Conservation (phyloP, 2,888 invertebrate species). For the Pseudanteris insignis region DNA sequence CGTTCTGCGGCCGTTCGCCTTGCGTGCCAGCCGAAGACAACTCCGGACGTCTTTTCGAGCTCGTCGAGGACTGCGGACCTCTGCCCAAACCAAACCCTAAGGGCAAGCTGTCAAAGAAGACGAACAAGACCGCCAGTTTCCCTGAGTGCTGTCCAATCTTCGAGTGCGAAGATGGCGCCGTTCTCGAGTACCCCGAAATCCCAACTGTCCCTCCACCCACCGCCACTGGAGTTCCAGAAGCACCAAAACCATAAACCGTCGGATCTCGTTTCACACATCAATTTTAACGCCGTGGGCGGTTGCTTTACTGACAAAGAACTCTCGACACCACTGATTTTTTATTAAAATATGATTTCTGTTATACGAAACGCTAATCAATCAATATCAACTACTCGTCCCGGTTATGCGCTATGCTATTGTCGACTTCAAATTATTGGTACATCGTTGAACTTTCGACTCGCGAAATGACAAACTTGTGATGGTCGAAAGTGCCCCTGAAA, state of each 20-base stretch:
- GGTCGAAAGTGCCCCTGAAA: constrained; percentile 13
- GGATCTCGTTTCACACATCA: no score
- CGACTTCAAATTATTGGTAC: constrained; percentile 26
- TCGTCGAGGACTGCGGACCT: constrained; percentile 90
- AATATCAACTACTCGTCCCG: constrained; percentile 25
- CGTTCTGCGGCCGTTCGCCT: constrained; percentile 91
- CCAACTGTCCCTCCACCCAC: constrained; percentile 69
- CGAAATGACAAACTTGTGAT: constrained; percentile 31
- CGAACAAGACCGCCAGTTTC: constrained; percentile 89
- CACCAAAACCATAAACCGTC: constrained; percentile 44
- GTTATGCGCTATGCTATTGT: constrained; percentile 17
- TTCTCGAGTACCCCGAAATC: constrained; percentile 86
- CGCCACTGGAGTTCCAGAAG: constrained; percentile 57
- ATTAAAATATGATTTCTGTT: no score
- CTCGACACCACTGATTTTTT: no score
- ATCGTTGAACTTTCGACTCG: constrained; percentile 28
- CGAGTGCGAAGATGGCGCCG: constrained; percentile 85
- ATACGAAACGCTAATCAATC: no score
- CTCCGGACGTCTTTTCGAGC: constrained; percentile 79
- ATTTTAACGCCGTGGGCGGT: no score
- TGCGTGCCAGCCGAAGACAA: constrained; percentile 83
- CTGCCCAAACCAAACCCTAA: constrained; percentile 86
- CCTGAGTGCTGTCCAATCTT: constrained; percentile 87
- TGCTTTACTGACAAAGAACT: no score
- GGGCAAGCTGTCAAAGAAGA: constrained; percentile 88